Evolutionary conservation across 2,888 invertebrate genomes (phyloP).

Genomic region (Cryptocephalus moraei): DNA sequence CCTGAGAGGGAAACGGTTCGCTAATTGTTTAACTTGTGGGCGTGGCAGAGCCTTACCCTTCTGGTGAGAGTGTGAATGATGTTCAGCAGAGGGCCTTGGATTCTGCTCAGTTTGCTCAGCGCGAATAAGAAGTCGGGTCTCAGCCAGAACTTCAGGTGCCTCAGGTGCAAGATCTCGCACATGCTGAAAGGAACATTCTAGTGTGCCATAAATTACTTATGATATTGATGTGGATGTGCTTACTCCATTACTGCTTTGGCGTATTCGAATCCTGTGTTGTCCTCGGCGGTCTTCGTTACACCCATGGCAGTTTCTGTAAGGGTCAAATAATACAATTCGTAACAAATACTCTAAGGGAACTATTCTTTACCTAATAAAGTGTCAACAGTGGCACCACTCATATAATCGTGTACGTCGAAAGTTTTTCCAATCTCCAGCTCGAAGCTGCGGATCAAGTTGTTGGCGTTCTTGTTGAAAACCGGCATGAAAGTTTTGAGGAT

Average conservation of each 20-base stretch:
- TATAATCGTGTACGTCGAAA: constrained; percentile 43
- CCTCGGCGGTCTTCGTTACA: constrained; percentile 37
- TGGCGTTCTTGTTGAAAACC: constrained; percentile 40
- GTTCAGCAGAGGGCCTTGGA: constrained; percentile 37
- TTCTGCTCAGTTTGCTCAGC: constrained; percentile 35
- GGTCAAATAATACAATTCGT: too few relatives aligned
- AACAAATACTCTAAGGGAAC: too few relatives aligned
- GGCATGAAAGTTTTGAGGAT: constrained; percentile 44
- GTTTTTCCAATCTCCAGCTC: constrained; percentile 34
- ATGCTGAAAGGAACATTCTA: constrained; percentile 31
- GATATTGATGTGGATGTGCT: constrained; percentile 15
- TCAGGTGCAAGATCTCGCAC: constrained; percentile 45
- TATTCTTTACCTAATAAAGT: constrained; percentile 33
- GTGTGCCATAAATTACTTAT: not conserved
- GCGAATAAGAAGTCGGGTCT: constrained; percentile 40
- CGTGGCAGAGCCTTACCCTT: constrained; percentile 24
- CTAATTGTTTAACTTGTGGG: not conserved
- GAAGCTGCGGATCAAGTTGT: constrained; percentile 34
- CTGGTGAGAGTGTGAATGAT: constrained; percentile 42
- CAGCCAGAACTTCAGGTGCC: constrained; percentile 41
- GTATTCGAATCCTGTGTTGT: constrained; percentile 43
- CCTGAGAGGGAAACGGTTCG: too few relatives aligned
- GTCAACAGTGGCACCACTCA: constrained; percentile 42
- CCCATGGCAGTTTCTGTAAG: constrained; percentile 47
- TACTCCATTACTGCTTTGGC: constrained; percentile 49